Percentiles rank a stretch among this genome's conserved stretches.
Evolutionary conservation across 2,888 invertebrate species (phyloP).

Genomic region (Heteromyza rotundicornis): DNA sequence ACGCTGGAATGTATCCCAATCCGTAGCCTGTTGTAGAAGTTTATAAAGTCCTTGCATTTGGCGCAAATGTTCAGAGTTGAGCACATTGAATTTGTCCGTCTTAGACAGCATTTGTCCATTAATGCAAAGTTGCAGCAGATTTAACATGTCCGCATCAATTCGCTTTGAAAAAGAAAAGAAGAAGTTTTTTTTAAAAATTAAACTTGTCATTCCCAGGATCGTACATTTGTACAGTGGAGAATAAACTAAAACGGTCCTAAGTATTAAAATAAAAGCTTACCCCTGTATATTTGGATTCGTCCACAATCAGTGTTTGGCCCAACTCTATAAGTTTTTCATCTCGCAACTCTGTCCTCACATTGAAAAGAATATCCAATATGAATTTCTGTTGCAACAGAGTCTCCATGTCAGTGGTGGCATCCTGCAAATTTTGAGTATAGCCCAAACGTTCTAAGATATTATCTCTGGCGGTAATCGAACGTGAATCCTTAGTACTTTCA

Average conservation of each 20-base stretch:
- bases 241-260: no score
- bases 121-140: conserved; percentile 13
- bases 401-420: not conserved
- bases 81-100: not conserved
- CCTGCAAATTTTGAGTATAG: not conserved
- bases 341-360: not conserved
- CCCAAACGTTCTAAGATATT: conserved; percentile 24
- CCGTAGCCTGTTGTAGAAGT: conserved; percentile 6
- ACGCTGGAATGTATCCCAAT: conserved; percentile 18
- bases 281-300: conserved; percentile 3
- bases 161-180: conserved; percentile 1
- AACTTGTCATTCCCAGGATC: not conserved
- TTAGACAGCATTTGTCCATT: conserved; percentile 8
- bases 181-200: not conserved
- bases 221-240: no score
- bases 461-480: conserved; percentile 14
- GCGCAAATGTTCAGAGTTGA: not conserved
- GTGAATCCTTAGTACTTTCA: no score
- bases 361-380: conserved; percentile 7
- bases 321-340: conserved; percentile 8
- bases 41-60: conserved; percentile 14
- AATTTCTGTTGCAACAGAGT: conserved; percentile 16
- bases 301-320: conserved; percentile 8
- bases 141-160: conserved; percentile 17
- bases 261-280: no score